Base-by-base conservation (phyloP, 2,888 invertebrate species). In the Agrotis exclamationis region DNA sequence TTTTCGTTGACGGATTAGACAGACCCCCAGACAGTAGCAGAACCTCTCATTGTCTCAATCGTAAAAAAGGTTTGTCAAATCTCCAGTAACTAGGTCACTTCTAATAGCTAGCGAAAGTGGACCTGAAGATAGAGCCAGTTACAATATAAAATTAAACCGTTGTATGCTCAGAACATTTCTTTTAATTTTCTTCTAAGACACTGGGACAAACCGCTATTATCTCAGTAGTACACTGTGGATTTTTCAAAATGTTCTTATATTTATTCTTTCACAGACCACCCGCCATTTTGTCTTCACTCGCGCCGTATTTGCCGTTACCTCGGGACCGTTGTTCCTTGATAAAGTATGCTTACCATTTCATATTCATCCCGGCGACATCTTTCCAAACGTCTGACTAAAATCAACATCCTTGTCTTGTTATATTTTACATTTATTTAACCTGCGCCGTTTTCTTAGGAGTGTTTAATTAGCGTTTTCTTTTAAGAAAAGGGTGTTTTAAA, bases 321-420 rank as follows among this genome's bases (percentile, higher is more conserved):
- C 57, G 65, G 76, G 76, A 73, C 80, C 81, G 74, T 82, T 86
- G 84, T 79, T 84, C 74, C 83, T 87, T 84, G 84, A 88, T 84
- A 85, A 87, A 89, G 85, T 83, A 80, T 83, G 76, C 79, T 84
- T 83, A 76, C 76, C 85, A 88, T 89, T 89, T 85, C 74, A 85
- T 86, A 87, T 88, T 87, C 87, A 75, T 63, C 66, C 54, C 39
- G 45, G 58, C 53, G 80, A 77, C 82, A 76, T 80, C 73, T 48
- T 39, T 39, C 45, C 56, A n/a, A 65, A 58, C 62, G 63, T 16
- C 63, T 33, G 58, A 54, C 60, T 56, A 84, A 76, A 83, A 81
- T 77, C 85, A 84, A 84, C 84, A 85, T 48, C 63, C 44, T 48
- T 75, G 50, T 65, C 63, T 67, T 63, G 53, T 71, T 70, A 78